These are phyloP conservation scores for Plebejus anna DNA, from an alignment of 2,888 invertebrate species.

Conservation along the genomic window DNA sequence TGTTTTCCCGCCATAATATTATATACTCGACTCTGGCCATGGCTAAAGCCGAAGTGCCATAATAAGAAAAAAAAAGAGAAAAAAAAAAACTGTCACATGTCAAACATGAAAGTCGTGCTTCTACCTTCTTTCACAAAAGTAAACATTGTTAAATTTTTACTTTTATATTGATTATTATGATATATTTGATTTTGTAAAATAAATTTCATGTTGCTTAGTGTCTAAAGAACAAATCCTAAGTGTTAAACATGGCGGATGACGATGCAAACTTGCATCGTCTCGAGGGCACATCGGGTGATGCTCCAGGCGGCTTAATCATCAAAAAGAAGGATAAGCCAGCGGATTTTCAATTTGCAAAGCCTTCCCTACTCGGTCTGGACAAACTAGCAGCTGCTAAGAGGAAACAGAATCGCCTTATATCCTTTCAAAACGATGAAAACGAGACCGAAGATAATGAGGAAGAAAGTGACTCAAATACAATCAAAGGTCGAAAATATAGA, in stretches of 20 bases:
- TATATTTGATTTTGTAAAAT: not conserved
- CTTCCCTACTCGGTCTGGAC: conserved; percentile 90
- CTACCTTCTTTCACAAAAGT: not conserved
- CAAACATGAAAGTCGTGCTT: not conserved
- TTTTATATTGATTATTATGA: not conserved
- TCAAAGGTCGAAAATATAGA: conserved; percentile 84
- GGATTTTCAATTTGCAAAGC: conserved; percentile 87
- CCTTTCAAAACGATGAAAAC: conserved; percentile 77
- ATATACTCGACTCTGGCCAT: too few relatives aligned
- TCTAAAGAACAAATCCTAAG: not conserved
- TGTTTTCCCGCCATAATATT: too few relatives aligned
- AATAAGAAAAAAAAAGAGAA: too few relatives aligned
- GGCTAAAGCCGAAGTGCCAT: too few relatives aligned
- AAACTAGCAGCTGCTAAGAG: conserved; percentile 89
- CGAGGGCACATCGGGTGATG: conserved; percentile 82
- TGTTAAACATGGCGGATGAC: conserved; percentile 58
- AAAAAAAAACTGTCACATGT: not conserved
- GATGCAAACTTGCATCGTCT: conserved; percentile 85
- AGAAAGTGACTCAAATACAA: conserved; percentile 43
- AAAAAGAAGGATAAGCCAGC: conserved; percentile 80
- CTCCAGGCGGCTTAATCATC: conserved; percentile 86
- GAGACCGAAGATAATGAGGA: conserved; percentile 51
- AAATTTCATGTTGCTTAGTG: not conserved
- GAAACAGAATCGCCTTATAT: conserved; percentile 83
- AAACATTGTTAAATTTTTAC: conserved; percentile 6